Evolutionary conservation across 2,888 invertebrate genomes (phyloP).

Genomic region (Exephanes ischioxanthus): DNA sequence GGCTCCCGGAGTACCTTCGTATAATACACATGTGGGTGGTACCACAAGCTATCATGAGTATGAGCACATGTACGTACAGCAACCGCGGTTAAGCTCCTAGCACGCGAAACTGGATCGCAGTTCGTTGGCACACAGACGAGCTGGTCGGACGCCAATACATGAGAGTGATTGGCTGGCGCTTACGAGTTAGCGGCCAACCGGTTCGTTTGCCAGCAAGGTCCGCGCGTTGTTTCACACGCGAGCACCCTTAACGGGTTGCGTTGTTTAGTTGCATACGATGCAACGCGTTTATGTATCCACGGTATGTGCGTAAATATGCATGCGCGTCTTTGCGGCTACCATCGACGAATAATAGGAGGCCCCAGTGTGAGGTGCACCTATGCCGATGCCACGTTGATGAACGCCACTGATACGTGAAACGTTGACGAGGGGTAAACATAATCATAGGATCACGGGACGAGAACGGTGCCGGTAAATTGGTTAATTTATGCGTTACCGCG

Average conservation of each 20-base stretch:
- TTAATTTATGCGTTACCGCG: conserved; percentile 16
- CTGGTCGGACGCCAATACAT: too few species aligned
- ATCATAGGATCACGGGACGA: conserved; percentile 1
- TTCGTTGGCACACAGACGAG: too few species aligned
- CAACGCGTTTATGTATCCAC: conserved; percentile 17
- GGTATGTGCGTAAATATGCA: not conserved
- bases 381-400: not conserved
- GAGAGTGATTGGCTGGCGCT: too few species aligned
- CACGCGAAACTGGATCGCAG: too few species aligned
- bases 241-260: not conserved
- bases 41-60: not conserved
- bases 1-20: not conserved
- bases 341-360: conserved; percentile 32
- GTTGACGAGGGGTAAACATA: conserved; percentile 47
- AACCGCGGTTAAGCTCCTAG: not conserved
- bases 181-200: too few species aligned
- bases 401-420: not conserved
- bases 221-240: too few species aligned
- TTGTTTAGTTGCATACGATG: conserved; percentile 16
- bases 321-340: not conserved
- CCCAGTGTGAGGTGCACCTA: not conserved
- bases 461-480: conserved; percentile 22
- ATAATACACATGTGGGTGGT: not conserved
- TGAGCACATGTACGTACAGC: not conserved
- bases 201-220: too few species aligned